Conservation (phyloP, 1,140 invertebrate species). For the Tachypleus tridentatus region DNA sequence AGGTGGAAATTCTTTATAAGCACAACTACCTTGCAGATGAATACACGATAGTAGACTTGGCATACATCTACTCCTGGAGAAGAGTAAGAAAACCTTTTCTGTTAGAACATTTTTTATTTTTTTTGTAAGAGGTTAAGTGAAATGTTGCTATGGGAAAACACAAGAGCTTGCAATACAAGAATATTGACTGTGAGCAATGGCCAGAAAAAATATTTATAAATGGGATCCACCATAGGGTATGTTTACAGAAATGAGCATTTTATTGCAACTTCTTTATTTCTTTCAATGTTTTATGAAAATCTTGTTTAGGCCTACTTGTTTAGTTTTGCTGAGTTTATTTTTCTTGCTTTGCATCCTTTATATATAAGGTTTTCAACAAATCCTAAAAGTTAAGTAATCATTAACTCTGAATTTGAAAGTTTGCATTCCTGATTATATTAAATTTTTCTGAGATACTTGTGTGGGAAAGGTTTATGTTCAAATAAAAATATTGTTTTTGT, state of each 20-base stretch:
- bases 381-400: no score
- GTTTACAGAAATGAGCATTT: neutral
- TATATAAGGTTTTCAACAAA: no score
- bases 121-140: neutral
- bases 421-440: no score
- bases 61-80: slow-evolving; percentile 92
- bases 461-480: no score
- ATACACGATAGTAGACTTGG: slow-evolving; percentile 89
- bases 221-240: neutral
- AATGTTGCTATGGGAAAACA: neutral
- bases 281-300: neutral
- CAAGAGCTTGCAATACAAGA: neutral
- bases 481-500: no score
- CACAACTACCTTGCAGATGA: slow-evolving; percentile 55
- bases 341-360: no score
- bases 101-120: neutral
- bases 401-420: no score
- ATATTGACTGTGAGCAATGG: no score
- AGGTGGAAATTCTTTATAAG: slow-evolving; percentile 36
- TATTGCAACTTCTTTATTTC: neutral
- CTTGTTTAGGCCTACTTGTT: no score
- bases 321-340: no score
- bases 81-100: slow-evolving; percentile 41
- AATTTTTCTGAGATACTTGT: no score
- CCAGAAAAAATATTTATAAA: no score